A percentile compares a stretch with the other conserved stretches of the same genome.
These are phyloP conservation scores for Heteronetta atricapilla DNA, from an alignment of 2,113 vertebrate species.

Conservation along the genomic window DNA sequence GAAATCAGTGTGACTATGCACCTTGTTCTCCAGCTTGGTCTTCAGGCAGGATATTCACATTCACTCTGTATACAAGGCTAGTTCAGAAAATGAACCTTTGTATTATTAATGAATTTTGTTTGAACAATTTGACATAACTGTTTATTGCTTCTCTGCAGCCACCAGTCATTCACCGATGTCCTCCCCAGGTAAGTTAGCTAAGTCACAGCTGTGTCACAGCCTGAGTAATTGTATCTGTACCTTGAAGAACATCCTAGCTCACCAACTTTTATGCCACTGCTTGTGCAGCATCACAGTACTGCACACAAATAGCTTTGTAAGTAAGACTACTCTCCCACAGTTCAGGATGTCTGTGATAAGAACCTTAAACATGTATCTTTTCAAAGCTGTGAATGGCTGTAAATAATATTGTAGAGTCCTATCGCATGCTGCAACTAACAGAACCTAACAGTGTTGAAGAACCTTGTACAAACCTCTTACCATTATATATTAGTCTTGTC, in stretches of 20 bases:
- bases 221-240: rapidly evolving
- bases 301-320: neutral
- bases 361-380: neutral
- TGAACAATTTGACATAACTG: neutral
- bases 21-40: neutral
- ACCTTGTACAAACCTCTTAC: neutral
- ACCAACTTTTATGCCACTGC: neutral
- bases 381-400: neutral
- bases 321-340: neutral
- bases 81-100: neutral
- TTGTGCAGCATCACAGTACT: neutral
- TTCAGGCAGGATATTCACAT: neutral
- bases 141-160: neutral
- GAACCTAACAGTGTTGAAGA: neutral
- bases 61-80: neutral
- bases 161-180: neutral
- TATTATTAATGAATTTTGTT: neutral
- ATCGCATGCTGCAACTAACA: neutral
- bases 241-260: neutral
- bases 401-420: neutral
- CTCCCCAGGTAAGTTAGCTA: neutral
- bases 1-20: too few relatives aligned
- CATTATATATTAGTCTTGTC: neutral
- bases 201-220: neutral
- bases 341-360: neutral